These are phyloP conservation scores for Zaprionus davidi DNA, from an alignment of 1,140 invertebrate species.

Conservation along the genomic window DNA sequence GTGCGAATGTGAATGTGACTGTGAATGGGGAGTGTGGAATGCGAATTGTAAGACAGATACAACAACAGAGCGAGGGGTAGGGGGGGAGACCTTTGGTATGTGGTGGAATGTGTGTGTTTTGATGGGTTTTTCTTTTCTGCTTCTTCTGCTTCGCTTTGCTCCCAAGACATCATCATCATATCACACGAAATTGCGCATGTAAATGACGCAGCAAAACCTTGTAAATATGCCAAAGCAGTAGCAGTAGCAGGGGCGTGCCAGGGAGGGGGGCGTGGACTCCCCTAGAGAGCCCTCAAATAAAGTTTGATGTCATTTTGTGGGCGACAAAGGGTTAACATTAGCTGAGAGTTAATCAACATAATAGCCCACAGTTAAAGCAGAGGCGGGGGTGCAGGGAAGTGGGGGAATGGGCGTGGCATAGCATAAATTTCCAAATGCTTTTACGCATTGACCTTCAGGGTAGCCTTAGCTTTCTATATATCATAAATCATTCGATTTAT, in stretches of 20 bases:
- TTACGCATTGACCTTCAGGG: neutral
- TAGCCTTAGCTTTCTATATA: neutral
- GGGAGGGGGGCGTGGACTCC: neutral
- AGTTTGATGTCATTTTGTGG: neutral
- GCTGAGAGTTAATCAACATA: neutral
- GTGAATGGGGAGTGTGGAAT: constrained; percentile 6
- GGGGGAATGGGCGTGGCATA: neutral
- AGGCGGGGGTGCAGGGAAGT: neutral
- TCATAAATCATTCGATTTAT: neutral
- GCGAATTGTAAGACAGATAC: constrained; percentile 7
- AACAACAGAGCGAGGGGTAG: neutral
- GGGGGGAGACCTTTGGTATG: neutral
- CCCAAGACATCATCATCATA: constrained; percentile 2
- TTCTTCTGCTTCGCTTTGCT: neutral
- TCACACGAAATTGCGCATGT: neutral
- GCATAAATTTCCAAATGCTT: constrained; percentile 1
- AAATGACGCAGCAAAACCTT: constrained; percentile 1
- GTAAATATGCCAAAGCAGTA: neutral
- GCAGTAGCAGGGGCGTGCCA: neutral
- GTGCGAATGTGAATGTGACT: constrained; percentile 5
- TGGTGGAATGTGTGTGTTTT: constrained; percentile 11
- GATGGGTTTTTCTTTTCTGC: constrained; percentile 6
- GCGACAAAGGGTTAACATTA: no score
- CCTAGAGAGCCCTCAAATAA: neutral
- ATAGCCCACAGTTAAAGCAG: neutral